Conservation (phyloP, 2,888 invertebrate species). For the Drosophila neotestacea region DNA sequence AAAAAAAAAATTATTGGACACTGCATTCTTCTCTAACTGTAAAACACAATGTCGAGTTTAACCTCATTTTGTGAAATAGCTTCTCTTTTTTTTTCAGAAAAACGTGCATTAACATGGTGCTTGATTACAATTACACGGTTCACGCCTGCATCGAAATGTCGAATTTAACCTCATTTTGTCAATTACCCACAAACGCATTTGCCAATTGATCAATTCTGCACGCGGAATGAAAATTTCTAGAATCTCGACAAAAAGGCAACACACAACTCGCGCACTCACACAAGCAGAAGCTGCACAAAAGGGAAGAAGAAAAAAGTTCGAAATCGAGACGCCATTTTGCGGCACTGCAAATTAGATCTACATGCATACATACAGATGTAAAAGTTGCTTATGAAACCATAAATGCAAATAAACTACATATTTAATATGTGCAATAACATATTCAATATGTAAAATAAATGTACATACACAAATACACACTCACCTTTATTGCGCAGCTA, state of each 20-base stretch:
- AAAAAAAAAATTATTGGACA: no score
- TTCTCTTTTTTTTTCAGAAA: no score
- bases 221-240: not conserved
- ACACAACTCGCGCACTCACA: not conserved
- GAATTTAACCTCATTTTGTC: no score
- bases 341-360: not conserved
- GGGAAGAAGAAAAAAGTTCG: not conserved
- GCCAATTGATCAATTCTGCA: not conserved
- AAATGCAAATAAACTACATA: not conserved
- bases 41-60: not conserved
- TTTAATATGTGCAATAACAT: not conserved
- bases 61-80: no score
- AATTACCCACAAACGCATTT: no score
- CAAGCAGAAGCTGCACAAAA: not conserved
- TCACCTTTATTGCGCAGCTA: constrained; percentile 1
- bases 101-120: no score
- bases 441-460: not conserved
- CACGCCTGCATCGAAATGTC: no score
- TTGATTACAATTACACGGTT: no score
- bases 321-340: not conserved
- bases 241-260: not conserved
- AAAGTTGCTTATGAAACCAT: not conserved
- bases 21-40: no score
- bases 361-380: not conserved
- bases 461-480: not conserved